A percentile compares a stretch with the other conserved stretches of the same genome.
phyloP scores from a whole-genome alignment of 2,113 vertebrate genomes.

The Silurus asotus region DNA sequence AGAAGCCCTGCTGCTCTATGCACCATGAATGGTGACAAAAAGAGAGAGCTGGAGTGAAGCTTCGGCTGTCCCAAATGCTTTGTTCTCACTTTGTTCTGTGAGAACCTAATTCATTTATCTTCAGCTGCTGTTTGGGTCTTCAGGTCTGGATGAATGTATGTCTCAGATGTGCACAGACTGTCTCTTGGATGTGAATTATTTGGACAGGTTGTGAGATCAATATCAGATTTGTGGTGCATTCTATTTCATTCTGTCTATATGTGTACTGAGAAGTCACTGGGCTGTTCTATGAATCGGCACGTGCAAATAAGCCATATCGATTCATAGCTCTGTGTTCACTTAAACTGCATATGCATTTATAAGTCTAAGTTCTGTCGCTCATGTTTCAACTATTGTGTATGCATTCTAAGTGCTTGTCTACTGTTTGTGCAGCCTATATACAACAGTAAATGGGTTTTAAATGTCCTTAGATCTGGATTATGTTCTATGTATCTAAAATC shows the following conservation, averaged over 20 bases:
- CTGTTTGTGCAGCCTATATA: background rate
- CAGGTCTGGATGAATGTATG: background rate
- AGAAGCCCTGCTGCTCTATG: background rate
- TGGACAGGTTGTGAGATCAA: slow-evolving; percentile 13
- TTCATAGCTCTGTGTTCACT: background rate
- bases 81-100: slow-evolving; percentile 1
- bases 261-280: background rate
- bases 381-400: background rate
- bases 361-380: background rate
- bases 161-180: background rate
- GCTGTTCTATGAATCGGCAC: background rate
- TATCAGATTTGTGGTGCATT: slow-evolving; percentile 37
- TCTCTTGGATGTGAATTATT: background rate
- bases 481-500: background rate
- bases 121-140: background rate
- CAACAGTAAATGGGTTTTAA: background rate
- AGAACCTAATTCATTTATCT: slow-evolving; percentile 32
- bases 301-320: slow-evolving; percentile 15
- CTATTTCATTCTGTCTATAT: background rate
- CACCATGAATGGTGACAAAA: slow-evolving; percentile 14
- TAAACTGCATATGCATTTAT: background rate
- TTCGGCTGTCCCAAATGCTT: background rate
- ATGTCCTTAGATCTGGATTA: background rate
- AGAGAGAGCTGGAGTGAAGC: background rate
- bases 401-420: background rate